Evolutionary conservation across 2,797 vertebrate genomes (phyloP).

Genomic region (Liasis olivaceus): DNA sequence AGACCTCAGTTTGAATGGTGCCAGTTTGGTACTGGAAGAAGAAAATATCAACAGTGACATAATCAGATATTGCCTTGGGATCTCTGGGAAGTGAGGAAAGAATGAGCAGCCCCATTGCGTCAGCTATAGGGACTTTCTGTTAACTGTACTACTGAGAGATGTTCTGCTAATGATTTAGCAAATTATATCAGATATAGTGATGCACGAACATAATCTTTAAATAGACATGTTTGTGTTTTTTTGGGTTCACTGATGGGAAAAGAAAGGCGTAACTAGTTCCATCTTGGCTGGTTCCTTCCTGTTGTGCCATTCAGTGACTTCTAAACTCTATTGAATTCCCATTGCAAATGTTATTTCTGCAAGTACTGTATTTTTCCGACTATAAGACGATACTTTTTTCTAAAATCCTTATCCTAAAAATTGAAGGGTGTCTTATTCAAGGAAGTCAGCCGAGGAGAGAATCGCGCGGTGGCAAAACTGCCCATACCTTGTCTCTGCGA

Average conservation of each 20-base stretch:
- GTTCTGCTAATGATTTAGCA: slow-evolving; percentile 18
- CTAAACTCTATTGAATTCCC: slow-evolving; percentile 21
- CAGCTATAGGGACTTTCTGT: background rate
- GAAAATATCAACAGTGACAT: background rate
- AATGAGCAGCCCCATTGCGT: background rate
- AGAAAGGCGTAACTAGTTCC: background rate
- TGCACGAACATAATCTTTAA: slow-evolving; percentile 42
- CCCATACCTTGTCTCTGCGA: too few species aligned
- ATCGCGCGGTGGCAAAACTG: too few species aligned
- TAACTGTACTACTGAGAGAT: background rate
- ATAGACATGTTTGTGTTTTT: slow-evolving; percentile 43
- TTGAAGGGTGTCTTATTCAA: too few species aligned
- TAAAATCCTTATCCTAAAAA: too few species aligned
- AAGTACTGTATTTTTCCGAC: background rate
- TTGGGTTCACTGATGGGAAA: slow-evolving; percentile 28
- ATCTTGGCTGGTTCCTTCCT: slow-evolving; percentile 30
- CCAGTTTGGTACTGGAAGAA: background rate
- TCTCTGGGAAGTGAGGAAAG: background rate
- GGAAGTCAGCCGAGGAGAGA: too few species aligned
- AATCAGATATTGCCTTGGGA: background rate
- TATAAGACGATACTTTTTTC: too few species aligned
- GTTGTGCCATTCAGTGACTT: slow-evolving; percentile 15
- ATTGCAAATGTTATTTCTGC: slow-evolving; percentile 21
- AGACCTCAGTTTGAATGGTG: background rate
- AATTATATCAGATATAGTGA: slow-evolving; percentile 34